A percentile compares a stretch with the other conserved stretches of the same genome.
These are phyloP conservation scores for Brachyopa scutellaris DNA, from an alignment of 2,888 invertebrate genomes.

Conservation along the genomic window DNA sequence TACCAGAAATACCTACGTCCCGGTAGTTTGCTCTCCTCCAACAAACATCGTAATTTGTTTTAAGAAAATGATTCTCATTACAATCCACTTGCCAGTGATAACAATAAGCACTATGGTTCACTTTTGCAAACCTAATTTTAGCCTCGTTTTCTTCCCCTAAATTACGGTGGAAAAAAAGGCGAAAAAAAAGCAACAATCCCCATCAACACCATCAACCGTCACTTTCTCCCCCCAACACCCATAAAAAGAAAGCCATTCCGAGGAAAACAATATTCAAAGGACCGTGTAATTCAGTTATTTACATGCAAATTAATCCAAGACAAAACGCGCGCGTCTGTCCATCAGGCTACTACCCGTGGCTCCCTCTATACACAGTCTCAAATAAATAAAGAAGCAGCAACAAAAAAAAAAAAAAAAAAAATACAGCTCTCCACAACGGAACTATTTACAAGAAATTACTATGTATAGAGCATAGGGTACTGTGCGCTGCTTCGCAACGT, in stretches of 20 bases:
- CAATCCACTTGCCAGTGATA: constrained; percentile 64
- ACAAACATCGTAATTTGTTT: too few species aligned
- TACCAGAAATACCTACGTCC: too few species aligned
- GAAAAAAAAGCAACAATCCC: constrained; percentile 24
- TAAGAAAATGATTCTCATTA: constrained; percentile 58
- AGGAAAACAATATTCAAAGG: constrained; percentile 71
- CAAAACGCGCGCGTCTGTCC: constrained; percentile 62
- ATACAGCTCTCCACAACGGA: constrained; percentile 58
- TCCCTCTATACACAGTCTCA: constrained; percentile 36
- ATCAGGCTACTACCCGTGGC: constrained; percentile 39
- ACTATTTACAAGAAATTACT: constrained; percentile 67
- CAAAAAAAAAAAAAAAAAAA: constrained; percentile 1
- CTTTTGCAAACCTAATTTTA: constrained; percentile 69
- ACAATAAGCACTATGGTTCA: constrained; percentile 63
- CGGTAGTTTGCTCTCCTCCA: too few species aligned
- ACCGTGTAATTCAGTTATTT: constrained; percentile 73
- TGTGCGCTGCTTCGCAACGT: constrained; percentile 58
- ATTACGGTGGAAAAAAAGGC: background rate
- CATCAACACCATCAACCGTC: constrained; percentile 28
- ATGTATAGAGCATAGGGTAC: constrained; percentile 43
- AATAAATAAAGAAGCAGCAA: too few species aligned
- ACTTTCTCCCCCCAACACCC: background rate
- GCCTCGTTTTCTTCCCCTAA: constrained; percentile 53
- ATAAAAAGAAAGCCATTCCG: constrained; percentile 63
- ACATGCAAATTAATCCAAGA: constrained; percentile 72